Percentiles rank a stretch among this genome's conserved stretches.
Evolutionary conservation across 2,888 invertebrate genomes (phyloP).

Genomic region (Oligia latruncula): DNA sequence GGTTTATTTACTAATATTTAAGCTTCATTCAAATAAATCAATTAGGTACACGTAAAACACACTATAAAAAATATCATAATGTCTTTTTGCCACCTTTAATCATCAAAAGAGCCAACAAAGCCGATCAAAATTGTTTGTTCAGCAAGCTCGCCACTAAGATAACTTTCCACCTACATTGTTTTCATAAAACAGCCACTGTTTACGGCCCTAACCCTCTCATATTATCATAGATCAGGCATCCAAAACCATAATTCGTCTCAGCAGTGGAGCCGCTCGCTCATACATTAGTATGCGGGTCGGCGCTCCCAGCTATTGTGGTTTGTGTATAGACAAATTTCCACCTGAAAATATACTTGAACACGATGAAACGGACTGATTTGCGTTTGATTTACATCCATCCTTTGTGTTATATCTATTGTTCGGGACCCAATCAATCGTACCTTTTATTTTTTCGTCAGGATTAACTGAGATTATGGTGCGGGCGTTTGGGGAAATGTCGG

Average conservation of each 20-base stretch:
- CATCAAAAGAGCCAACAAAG: slow-evolving; percentile 10
- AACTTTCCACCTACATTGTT: slow-evolving; percentile 41
- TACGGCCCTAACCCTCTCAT: slow-evolving; percentile 36
- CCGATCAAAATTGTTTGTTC: slow-evolving; percentile 29
- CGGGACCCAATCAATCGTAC: slow-evolving; percentile 63
- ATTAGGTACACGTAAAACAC: neutral
- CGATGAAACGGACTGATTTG: slow-evolving; percentile 72
- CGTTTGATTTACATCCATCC: slow-evolving; percentile 71
- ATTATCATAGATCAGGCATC: slow-evolving; percentile 59
- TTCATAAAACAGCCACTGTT: slow-evolving; percentile 34
- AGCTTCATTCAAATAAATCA: neutral
- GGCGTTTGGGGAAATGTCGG: slow-evolving; percentile 19
- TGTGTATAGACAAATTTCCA: slow-evolving; percentile 81
- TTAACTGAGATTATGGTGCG: slow-evolving; percentile 61
- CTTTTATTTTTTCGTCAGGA: slow-evolving; percentile 64
- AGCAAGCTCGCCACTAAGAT: slow-evolving; percentile 25
- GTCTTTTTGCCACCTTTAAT: neutral
- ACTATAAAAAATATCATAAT: neutral
- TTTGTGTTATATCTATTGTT: slow-evolving; percentile 60
- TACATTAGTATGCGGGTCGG: slow-evolving; percentile 77
- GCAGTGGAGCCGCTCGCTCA: slow-evolving; percentile 64
- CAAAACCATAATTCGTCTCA: slow-evolving; percentile 50
- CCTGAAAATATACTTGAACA: slow-evolving; percentile 75
- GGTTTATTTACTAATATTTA: too few relatives aligned
- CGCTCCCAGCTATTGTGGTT: slow-evolving; percentile 75